Conservation (phyloP, 2,888 invertebrate genomes). For the Oxystoma pomonae region DNA sequence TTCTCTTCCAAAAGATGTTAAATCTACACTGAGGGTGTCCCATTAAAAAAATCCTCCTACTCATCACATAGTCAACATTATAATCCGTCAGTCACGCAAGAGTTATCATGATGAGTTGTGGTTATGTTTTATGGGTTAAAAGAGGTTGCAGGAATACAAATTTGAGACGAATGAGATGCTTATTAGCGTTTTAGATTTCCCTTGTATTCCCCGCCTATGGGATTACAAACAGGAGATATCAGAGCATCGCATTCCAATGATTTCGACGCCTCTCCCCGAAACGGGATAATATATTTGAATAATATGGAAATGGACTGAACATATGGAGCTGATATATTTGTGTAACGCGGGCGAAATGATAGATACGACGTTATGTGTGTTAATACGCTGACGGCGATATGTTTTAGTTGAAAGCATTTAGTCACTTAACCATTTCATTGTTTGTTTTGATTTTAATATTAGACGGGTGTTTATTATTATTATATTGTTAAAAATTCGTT, state of each 20-base stretch:
- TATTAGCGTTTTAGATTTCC: too few species aligned
- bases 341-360: slow-evolving; percentile 12
- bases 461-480: not conserved
- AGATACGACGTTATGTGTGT: not conserved
- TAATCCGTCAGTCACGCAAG: too few species aligned
- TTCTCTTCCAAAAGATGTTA: too few species aligned
- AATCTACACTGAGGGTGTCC: too few species aligned
- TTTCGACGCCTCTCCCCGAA: slow-evolving; percentile 1
- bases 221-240: not conserved
- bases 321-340: slow-evolving; percentile 39
- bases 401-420: not conserved
- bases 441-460: not conserved
- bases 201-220: not conserved
- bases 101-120: too few species aligned
- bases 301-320: slow-evolving; percentile 38
- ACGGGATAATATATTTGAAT: slow-evolving; percentile 17
- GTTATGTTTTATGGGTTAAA: too few species aligned
- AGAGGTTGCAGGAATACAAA: too few species aligned
- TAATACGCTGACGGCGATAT: not conserved
- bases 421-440: not conserved
- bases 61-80: too few species aligned
- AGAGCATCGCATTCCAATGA: not conserved
- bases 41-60: too few species aligned
- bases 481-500: too few species aligned
- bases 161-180: too few species aligned